Base-by-base conservation (phyloP, 2,888 invertebrate genomes). In the Ophion ventricosus region DNA sequence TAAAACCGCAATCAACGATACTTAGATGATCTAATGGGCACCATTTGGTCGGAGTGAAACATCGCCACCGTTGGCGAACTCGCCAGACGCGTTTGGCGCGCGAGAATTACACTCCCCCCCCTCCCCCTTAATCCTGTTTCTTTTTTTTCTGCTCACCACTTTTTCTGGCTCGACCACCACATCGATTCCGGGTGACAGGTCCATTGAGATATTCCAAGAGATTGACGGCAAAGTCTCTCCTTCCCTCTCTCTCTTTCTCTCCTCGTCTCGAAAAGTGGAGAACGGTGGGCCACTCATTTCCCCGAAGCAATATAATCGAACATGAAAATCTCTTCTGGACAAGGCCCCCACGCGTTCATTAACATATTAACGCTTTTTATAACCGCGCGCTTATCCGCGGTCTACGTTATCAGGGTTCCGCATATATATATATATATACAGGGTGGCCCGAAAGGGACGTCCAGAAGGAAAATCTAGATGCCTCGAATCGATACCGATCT, bases 281-380 rank as follows among this genome's bases (percentile, higher is more conserved):
- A 35, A 57, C 57, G 29, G 59, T 25, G 80, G 80, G 63, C 77
- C 74, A 67, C 49, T 79, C 75, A 81, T 89, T 90, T 87, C 87
- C 87, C 83, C 87, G 88, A 88, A 87, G 84, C 86, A 82, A 88
- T 87, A 86, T 84, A 86, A 89, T 88, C 88, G 82, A 84, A 82
- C 85, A 88, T 87, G 87, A 88, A 89, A 88, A 89, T 86, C 88
- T 88, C 83, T 57, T 7, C 29, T 85, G 85, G 86, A 86, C 82
- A 80, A 88, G 80, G 80, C 87, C 83, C 88, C 89, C 85, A 90
- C 87, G 87, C 88, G 81, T 84, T 88, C 90, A 89, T 90, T 90
- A 89, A 87, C 88, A 89, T 89, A 89, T 89, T 89, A 87, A 89
- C 85, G 86, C 86, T 84, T 87, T 25, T 88, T 86, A 88, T 86